A percentile compares a stretch with the other conserved stretches of the same genome.
phyloP scores from a whole-genome alignment of 2,797 vertebrate species.

The Spondyliosoma cantharus region DNA sequence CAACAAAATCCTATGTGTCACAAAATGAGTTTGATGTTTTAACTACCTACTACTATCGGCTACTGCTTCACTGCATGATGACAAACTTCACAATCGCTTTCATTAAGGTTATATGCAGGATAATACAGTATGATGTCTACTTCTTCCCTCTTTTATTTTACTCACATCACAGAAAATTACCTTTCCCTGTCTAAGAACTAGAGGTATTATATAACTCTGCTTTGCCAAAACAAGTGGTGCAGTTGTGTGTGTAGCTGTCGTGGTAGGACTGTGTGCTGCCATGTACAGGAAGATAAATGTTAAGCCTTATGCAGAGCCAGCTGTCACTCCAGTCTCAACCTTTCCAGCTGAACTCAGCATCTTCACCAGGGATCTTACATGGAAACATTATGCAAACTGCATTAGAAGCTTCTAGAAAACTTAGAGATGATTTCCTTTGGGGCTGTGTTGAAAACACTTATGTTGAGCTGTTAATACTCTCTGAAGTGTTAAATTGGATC shows the following conservation, averaged over 20 bases:
- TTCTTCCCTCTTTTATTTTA: not conserved
- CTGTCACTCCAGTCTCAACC: slow-evolving; percentile 31
- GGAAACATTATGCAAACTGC: slow-evolving; percentile 19
- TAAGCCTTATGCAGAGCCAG: slow-evolving; percentile 26
- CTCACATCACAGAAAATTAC: not conserved
- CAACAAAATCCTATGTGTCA: not conserved
- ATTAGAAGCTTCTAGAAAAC: slow-evolving; percentile 21
- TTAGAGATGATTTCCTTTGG: slow-evolving; percentile 33
- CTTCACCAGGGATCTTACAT: slow-evolving; percentile 4
- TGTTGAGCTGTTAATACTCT: slow-evolving; percentile 54
- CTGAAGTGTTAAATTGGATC: slow-evolving; percentile 66
- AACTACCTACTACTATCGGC: slow-evolving; percentile 14
- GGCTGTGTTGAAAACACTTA: slow-evolving; percentile 27
- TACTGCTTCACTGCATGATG: not conserved
- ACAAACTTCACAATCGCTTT: slow-evolving; percentile 27
- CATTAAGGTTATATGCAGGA: slow-evolving; percentile 27
- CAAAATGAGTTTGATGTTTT: slow-evolving; percentile 4
- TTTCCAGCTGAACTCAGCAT: slow-evolving; percentile 22
- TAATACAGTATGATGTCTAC: not conserved
- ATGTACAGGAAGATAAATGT: slow-evolving; percentile 32
- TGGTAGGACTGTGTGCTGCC: not conserved
- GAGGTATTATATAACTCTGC: not conserved
- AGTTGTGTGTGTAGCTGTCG: slow-evolving; percentile 11
- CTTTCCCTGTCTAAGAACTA: slow-evolving; percentile 11
- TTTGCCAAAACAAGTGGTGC: slow-evolving; percentile 13